A percentile compares a stretch with the other conserved stretches of the same genome.
Evolutionary conservation across 1,140 invertebrate genomes (phyloP).

Genomic region (Lucilia cuprina): DNA sequence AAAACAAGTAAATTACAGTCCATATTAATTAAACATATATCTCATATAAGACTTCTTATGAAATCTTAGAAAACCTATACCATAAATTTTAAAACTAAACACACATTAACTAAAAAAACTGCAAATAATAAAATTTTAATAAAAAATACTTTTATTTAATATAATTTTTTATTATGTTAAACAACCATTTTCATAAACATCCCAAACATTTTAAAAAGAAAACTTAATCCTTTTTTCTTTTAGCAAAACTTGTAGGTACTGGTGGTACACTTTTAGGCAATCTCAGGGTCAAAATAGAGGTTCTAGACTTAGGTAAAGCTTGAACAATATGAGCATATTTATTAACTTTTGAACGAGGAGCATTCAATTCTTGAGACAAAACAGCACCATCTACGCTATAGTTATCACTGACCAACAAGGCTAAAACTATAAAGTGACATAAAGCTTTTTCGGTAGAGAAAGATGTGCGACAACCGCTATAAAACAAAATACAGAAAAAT

Average conservation of each 20-base stretch:
- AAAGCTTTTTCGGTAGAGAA: constrained; percentile 55
- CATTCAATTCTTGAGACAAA: constrained; percentile 46
- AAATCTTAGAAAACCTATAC: too few species aligned
- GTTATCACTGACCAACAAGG: constrained; percentile 51
- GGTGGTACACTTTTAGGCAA: constrained; percentile 52
- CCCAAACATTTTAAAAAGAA: too few species aligned
- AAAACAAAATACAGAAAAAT: constrained; percentile 11
- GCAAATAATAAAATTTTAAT: too few species aligned
- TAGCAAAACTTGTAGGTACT: constrained; percentile 44
- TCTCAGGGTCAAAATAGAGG: constrained; percentile 46
- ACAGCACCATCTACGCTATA: constrained; percentile 47
- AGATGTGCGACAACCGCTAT: constrained; percentile 46
- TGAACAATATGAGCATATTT: constrained; percentile 56
- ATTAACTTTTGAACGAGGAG: constrained; percentile 50
- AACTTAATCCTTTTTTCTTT: constrained; percentile 45
- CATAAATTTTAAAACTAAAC: too few species aligned
- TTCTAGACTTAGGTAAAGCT: constrained; percentile 48
- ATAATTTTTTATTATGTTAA: too few species aligned
- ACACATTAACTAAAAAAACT: too few species aligned
- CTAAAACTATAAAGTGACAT: constrained; percentile 57
- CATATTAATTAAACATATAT: too few species aligned
- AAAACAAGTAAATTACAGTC: too few species aligned
- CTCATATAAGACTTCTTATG: too few species aligned
- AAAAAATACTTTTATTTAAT: too few species aligned
- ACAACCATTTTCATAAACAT: too few species aligned